These are phyloP conservation scores for Phymorhynchus buccinoides DNA, from an alignment of 1,140 invertebrate species.

Conservation along the genomic window DNA sequence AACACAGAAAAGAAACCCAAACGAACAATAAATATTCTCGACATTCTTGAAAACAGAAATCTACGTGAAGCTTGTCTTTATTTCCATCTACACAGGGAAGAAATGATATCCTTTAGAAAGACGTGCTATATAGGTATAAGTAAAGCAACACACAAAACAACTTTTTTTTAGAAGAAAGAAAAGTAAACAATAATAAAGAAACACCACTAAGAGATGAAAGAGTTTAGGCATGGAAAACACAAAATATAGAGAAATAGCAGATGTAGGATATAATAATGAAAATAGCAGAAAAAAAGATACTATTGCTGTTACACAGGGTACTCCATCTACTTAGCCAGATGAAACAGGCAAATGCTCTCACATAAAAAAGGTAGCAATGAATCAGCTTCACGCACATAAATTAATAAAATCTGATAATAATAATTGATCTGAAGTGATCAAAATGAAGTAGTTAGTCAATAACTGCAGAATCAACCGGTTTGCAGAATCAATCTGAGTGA, in stretches of 20 bases:
- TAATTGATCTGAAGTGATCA: too few relatives aligned
- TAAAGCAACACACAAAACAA: not conserved
- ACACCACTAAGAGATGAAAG: not conserved
- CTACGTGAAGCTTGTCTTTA: slow-evolving; percentile 4
- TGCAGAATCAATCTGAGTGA: too few relatives aligned
- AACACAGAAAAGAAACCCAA: not conserved
- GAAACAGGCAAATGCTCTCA: too few relatives aligned
- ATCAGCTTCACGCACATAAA: too few relatives aligned
- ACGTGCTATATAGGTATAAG: too few relatives aligned
- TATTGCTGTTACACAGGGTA: not conserved
- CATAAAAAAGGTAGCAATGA: too few relatives aligned
- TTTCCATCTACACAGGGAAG: not conserved
- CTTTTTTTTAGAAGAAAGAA: not conserved
- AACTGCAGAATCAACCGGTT: too few relatives aligned
- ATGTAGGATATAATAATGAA: not conserved
- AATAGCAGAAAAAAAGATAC: not conserved
- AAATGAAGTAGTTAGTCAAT: too few relatives aligned
- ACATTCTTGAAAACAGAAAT: not conserved
- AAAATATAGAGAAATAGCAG: not conserved
- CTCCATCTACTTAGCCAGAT: too few relatives aligned
- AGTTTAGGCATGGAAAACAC: not conserved
- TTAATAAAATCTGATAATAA: too few relatives aligned
- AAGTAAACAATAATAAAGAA: not conserved
- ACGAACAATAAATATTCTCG: not conserved
- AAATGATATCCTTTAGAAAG: not conserved